Evolutionary conservation across 2,888 invertebrate genomes (phyloP), one percentile per base, ranked within the genome.

Genomic region (Camptogramma bilineatum): DNA sequence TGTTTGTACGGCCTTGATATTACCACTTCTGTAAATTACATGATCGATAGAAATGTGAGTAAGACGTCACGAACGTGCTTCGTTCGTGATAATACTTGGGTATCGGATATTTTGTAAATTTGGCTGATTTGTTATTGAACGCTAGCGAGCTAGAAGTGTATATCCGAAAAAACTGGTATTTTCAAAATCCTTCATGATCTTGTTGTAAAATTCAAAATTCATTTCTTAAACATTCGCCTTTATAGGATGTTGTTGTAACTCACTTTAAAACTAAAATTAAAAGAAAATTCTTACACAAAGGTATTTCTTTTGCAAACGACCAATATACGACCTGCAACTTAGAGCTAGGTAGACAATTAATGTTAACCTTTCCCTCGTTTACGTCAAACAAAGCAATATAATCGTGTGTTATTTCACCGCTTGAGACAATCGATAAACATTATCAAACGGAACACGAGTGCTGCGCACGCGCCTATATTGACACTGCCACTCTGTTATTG

Each of bases 381-480:
- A 46, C 39, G 50, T 34, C 34, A 34, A 56, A 62, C 34, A 52
- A 59, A 55, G 53, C 46, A n/a, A n/a, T n/a, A 58, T 46, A 46
- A 39, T 16, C 16, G 60, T 18, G 39, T 71, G 62, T 71, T 64
- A 66, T 71, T 69, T 57, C 63, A 67, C 63, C 61, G 56, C 31
- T 39, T 52, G 62, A 44, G 63, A 61, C 63, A 62, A 57, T 58
- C 55, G 34, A 34, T 54, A 62, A 64, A 57, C 59, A 64, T n/a
- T 66, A 68, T 68, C 54, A 64, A 66, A 59, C 58, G 52, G 55
- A 58, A 61, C 64, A 50, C 59, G 65, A 66, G 63, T 64, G 48
- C 62, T 54, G 46, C 67, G 69, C 72, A 72, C 72, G 72, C 72
- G 72, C 60, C 65, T 57, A 48, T 68, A 64, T 71, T 71, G 71